Evolutionary conservation across 2,113 vertebrate genomes (phyloP).

Genomic region (Sporophila hypoxantha): DNA sequence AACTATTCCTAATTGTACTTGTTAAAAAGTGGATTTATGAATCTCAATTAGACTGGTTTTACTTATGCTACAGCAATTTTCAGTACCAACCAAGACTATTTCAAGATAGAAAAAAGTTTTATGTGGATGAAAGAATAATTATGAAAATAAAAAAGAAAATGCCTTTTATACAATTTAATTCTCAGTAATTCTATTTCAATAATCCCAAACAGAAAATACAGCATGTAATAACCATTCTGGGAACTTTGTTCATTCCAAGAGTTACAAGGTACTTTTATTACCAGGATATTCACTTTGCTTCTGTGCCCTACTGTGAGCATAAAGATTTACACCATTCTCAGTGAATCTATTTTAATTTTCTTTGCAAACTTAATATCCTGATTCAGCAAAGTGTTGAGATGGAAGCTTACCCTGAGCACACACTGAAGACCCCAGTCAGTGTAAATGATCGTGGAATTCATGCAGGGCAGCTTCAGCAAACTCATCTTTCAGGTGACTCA

Average conservation of each 20-base stretch:
- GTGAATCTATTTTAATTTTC: conserved; percentile 35
- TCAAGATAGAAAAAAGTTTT: conserved; percentile 45
- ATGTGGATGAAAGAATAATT: conserved; percentile 63
- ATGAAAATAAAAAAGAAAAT: conserved; percentile 64
- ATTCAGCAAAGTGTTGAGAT: conserved; percentile 20
- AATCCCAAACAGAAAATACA: conserved; percentile 29
- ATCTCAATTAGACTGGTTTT: conserved; percentile 66
- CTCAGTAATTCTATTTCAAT: conserved; percentile 44
- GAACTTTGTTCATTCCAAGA: conserved; percentile 22
- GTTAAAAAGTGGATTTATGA: conserved; percentile 75
- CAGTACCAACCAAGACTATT: conserved; percentile 31
- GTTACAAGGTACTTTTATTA: conserved; percentile 30
- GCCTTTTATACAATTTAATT: conserved; percentile 26
- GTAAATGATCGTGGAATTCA: background rate
- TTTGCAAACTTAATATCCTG: conserved; percentile 21
- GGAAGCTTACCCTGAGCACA: background rate
- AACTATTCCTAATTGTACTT: conserved; percentile 72
- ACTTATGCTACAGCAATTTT: conserved; percentile 44
- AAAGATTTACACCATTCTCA: conserved; percentile 19
- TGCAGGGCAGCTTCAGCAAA: background rate
- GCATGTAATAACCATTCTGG: conserved; percentile 32
- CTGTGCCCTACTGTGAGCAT: background rate
- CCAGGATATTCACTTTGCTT: conserved; percentile 10
- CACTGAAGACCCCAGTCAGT: background rate
- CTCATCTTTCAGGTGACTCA: background rate